A percentile compares a stretch with the other conserved stretches of the same genome.
These are phyloP conservation scores for Oxycera nigricornis DNA, from an alignment of 2,888 invertebrate species.

Conservation along the genomic window DNA sequence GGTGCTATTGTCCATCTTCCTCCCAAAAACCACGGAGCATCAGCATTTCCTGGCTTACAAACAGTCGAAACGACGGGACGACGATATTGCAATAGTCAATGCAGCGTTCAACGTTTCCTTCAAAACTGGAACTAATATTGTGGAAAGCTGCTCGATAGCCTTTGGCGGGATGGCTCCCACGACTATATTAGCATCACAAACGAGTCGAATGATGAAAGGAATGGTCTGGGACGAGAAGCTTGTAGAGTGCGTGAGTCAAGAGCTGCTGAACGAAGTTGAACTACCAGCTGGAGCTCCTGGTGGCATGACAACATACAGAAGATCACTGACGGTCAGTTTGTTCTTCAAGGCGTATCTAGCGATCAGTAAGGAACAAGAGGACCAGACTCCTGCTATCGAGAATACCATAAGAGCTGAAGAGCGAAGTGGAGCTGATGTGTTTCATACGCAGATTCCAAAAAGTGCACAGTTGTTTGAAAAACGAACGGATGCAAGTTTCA, in stretches of 20 bases:
- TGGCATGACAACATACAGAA: conserved; percentile 81
- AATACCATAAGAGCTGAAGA: not conserved
- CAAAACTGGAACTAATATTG: conserved; percentile 63
- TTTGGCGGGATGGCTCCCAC: conserved; percentile 94
- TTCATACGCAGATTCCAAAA: conserved; percentile 55
- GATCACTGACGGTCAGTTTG: conserved; percentile 77
- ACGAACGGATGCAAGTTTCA: conserved; percentile 66
- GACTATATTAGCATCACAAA: conserved; percentile 75
- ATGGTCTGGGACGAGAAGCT: conserved; percentile 71
- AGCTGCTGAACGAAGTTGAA: conserved; percentile 76
- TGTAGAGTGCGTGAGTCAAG: conserved; percentile 68
- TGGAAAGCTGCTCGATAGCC: conserved; percentile 73
- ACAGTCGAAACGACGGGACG: conserved; percentile 89
- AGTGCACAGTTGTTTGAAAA: conserved; percentile 63
- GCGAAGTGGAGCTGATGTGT: conserved; percentile 58
- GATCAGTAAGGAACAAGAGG: conserved; percentile 64
- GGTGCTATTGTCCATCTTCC: conserved; percentile 76
- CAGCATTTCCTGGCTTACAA: conserved; percentile 87
- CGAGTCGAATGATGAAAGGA: conserved; percentile 68
- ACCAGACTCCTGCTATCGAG: not conserved
- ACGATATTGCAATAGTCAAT: conserved; percentile 96
- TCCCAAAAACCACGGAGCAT: conserved; percentile 74
- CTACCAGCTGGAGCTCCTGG: conserved; percentile 81
- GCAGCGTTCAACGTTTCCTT: conserved; percentile 79
- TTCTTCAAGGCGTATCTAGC: conserved; percentile 75